phyloP scores from a whole-genome alignment of 92 coral and sea anemone species.

The Phenganax subtilis region DNA sequence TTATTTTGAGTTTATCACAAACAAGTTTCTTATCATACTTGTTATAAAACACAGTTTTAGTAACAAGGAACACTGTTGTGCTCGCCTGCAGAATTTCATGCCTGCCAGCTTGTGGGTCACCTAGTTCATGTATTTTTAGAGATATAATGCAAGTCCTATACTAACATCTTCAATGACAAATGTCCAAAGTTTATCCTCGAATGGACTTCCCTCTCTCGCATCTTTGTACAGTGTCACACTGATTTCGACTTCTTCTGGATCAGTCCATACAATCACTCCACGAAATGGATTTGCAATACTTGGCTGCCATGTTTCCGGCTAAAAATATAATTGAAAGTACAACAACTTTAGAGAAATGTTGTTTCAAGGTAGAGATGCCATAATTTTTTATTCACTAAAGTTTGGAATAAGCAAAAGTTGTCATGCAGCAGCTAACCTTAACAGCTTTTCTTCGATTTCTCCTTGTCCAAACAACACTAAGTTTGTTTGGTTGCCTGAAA shows the following conservation, averaged over 20 bases:
- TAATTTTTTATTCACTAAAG: background rate
- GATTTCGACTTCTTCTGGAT: conserved; percentile 82
- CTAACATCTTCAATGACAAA: conserved; percentile 96
- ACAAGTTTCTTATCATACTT: too few relatives aligned
- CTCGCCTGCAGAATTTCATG: too few relatives aligned
- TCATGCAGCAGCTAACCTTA: conserved; percentile 43
- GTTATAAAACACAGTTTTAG: too few relatives aligned
- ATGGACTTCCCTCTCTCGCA: conserved; percentile 79
- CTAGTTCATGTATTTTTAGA: too few relatives aligned
- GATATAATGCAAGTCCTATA: background rate
- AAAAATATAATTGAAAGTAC: background rate
- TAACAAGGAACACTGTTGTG: too few relatives aligned
- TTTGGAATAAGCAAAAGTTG: background rate
- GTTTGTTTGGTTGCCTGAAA: conserved; percentile 89
- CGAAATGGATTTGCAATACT: conserved; percentile 91
- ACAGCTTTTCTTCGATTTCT: conserved; percentile 70
- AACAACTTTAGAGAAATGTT: background rate
- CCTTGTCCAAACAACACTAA: conserved; percentile 88
- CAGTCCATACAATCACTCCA: conserved; percentile 94
- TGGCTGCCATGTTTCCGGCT: conserved; percentile 91
- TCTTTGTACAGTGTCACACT: conserved; percentile 95
- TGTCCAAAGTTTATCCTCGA: conserved; percentile 96
- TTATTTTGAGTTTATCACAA: too few relatives aligned
- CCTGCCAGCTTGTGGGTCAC: too few relatives aligned
- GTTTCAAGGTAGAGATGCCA: background rate